Conservation (phyloP, 2,888 invertebrate genomes). For the Acanthacorydalis orientalis region DNA sequence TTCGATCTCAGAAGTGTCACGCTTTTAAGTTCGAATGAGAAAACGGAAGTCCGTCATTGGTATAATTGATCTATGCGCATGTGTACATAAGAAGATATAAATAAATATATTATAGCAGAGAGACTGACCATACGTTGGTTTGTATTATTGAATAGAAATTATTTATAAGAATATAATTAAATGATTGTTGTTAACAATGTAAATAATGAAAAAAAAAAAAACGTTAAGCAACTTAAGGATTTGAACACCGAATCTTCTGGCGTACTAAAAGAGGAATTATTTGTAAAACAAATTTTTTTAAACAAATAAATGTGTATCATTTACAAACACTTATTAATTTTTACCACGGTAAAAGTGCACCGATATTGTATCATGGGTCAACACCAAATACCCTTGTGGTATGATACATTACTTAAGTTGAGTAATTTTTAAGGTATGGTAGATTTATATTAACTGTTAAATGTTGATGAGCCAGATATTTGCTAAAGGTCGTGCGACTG, state of each 20-base stretch:
- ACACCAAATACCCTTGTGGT: too few relatives aligned
- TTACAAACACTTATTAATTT: background rate
- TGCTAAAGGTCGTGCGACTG: too few relatives aligned
- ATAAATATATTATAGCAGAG: slow-evolving; percentile 3
- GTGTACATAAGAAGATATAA: slow-evolving; percentile 3
- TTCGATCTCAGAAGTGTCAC: background rate
- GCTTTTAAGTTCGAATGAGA: background rate
- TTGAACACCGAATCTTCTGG: slow-evolving; percentile 5
- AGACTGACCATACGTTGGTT: slow-evolving; percentile 4
- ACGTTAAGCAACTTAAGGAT: slow-evolving; percentile 5
- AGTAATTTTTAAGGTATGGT: too few relatives aligned
- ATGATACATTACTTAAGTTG: too few relatives aligned
- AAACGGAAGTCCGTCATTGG: background rate
- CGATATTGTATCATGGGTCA: too few relatives aligned
- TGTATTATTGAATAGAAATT: slow-evolving; percentile 2
- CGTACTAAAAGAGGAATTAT: background rate
- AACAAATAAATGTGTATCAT: background rate
- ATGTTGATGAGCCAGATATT: too few relatives aligned
- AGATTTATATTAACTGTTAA: too few relatives aligned
- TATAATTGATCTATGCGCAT: slow-evolving; percentile 1
- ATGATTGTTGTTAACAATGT: slow-evolving; percentile 5
- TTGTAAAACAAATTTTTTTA: background rate
- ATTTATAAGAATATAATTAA: slow-evolving; percentile 1
- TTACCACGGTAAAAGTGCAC: too few relatives aligned
- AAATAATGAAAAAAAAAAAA: slow-evolving; percentile 1